Evolutionary conservation across 2,888 invertebrate species (phyloP).

Genomic region (Melanostoma scalare): DNA sequence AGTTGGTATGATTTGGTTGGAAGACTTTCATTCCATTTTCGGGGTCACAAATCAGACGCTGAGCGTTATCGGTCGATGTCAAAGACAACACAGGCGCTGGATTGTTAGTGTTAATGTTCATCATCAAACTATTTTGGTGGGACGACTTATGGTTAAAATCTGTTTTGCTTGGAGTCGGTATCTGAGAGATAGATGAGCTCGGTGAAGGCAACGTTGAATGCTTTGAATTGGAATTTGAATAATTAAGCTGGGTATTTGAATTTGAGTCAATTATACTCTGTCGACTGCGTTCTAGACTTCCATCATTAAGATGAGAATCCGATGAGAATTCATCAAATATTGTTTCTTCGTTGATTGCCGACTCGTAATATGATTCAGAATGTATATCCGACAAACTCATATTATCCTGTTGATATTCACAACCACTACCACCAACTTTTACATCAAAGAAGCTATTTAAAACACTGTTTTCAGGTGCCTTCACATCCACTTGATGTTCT

Average conservation of each 20-base stretch:
- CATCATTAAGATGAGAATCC: constrained; percentile 36
- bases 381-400: constrained; percentile 65
- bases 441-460: constrained; percentile 82
- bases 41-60: not conserved
- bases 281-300: constrained; percentile 41
- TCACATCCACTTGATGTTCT: constrained; percentile 82
- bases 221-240: not conserved
- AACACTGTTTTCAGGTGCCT: constrained; percentile 81
- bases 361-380: constrained; percentile 64
- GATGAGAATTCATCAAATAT: constrained; percentile 66
- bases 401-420: constrained; percentile 29
- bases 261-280: constrained; percentile 32
- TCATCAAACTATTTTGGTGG: too few relatives aligned
- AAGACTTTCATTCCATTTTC: not conserved
- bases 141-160: too few relatives aligned
- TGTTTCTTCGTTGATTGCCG: constrained; percentile 64
- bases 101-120: too few relatives aligned
- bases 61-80: too few relatives aligned
- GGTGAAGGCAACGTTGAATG: constrained; percentile 13
- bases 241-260: not conserved
- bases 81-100: too few relatives aligned
- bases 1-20: not conserved
- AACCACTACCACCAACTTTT: not conserved
- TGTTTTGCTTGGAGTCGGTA: not conserved
- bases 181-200: not conserved